Evolutionary conservation across 2,797 vertebrate species (phyloP), one percentile per base, ranked within the genome.

Genomic region (Gambusia yucatana): DNA sequence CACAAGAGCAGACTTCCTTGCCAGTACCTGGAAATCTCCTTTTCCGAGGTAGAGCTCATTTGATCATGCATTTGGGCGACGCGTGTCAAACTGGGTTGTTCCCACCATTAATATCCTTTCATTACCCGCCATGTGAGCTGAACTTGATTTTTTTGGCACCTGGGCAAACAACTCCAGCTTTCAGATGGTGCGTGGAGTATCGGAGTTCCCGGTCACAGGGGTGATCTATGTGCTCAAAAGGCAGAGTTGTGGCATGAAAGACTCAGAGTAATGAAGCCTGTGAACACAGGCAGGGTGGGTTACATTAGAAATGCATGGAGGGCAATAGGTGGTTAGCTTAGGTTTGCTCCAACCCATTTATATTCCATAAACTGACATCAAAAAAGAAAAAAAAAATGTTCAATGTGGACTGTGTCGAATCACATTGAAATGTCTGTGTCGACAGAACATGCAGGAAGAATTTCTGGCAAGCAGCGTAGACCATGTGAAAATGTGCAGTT

Each of bases 91-190:
- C 93, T 86, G 91, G 95, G 95, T 95, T 96, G 96, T 96, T 96
- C 95, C 95, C 95, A 95, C 93, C 96, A 95, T 96, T 96, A 95
- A 96, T 96, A 96, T 95, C 96, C 95, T 96, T 96, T 96, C 95
- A 96, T 95, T 95, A 95, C 94, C 95, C 89, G 93, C 96, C 95
- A 96, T 94, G 93, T 89, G 81, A 88, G 93, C 94, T 93, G 92
- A 95, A 95, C 94, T 95, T 96, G 96, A 96, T 96, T 96, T 96
- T 96, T 96, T 96, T 96, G 95, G 95, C 95, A 96, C 93, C 92
- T 92, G 92, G 95, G 94, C 94, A 94, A 95, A 95, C 94, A 94
- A 92, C 93, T 91, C 65, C 87, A 83, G 93, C 90, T 89, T 94
- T 94, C 92, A 93, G 91, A 91, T 92, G 93, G 90, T 90, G 94